phyloP scores from a whole-genome alignment of 2,888 invertebrate species.

The Patella depressa region DNA sequence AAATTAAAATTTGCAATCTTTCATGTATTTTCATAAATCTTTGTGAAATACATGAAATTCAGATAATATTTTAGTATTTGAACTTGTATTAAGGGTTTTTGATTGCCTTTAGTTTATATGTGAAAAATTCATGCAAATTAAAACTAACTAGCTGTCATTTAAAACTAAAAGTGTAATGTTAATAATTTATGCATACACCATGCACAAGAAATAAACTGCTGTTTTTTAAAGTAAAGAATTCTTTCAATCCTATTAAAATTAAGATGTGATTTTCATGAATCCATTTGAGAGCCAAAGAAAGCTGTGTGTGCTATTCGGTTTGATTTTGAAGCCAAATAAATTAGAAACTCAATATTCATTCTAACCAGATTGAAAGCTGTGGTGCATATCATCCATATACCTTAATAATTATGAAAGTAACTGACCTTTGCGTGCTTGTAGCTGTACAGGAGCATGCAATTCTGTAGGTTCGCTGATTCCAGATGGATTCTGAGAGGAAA shows the following conservation, averaged over 20 bases:
- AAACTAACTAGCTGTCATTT: not conserved
- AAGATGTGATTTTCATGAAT: too few relatives aligned
- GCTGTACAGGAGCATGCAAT: conserved; percentile 57
- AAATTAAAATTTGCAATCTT: conserved; percentile 1
- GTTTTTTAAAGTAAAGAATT: too few relatives aligned
- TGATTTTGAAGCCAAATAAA: too few relatives aligned
- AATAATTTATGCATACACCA: conserved; percentile 4
- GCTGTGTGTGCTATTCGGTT: too few relatives aligned
- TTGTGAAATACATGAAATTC: not conserved
- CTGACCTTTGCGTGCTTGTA: conserved; percentile 60
- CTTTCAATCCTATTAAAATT: too few relatives aligned
- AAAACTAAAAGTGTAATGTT: not conserved
- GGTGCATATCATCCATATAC: too few relatives aligned
- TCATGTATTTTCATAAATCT: conserved; percentile 12
- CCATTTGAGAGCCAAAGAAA: too few relatives aligned
- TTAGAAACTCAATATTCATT: too few relatives aligned
- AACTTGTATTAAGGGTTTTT: conserved; percentile 18
- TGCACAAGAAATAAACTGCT: not conserved
- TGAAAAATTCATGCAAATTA: conserved; percentile 10
- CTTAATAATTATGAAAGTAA: not conserved
- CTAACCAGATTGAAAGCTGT: too few relatives aligned
- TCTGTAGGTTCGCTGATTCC: conserved; percentile 62
- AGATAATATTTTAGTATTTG: conserved; percentile 16
- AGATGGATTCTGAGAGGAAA: conserved; percentile 83
- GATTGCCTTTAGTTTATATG: conserved; percentile 14